Conservation (phyloP, 1,140 invertebrate genomes). For the Drosophila subpulchrella region DNA sequence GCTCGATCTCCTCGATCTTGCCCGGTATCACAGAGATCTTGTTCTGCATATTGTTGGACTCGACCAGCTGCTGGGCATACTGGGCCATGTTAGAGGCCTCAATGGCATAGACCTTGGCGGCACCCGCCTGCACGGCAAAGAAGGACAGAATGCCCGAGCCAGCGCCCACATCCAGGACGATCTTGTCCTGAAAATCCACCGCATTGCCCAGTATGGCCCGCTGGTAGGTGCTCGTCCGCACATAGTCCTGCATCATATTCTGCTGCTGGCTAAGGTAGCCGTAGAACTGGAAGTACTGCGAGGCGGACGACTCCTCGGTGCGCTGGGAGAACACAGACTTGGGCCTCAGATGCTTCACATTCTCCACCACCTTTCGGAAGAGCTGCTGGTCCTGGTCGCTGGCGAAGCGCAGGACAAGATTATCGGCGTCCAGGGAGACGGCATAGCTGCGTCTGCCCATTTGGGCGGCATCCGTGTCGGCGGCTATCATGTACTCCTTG, state of each 20-base stretch:
- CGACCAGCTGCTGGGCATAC: conserved; percentile 96
- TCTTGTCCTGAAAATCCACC: conserved; percentile 91
- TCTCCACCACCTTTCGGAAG: conserved; percentile 91
- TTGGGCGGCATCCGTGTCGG: conserved; percentile 78
- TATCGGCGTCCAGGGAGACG: conserved; percentile 76
- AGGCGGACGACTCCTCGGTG: conserved; percentile 98
- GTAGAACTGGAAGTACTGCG: conserved; percentile 99
- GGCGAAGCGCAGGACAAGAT: conserved; percentile 67
- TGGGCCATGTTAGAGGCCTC: conserved; percentile 99
- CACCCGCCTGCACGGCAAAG: conserved; percentile 99
- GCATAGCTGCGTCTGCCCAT: conserved; percentile 70
- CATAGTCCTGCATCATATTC: conserved; percentile 99
- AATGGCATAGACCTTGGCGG: conserved; percentile 98
- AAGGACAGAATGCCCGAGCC: conserved; percentile 99
- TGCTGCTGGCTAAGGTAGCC: conserved; percentile 99
- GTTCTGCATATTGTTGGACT: conserved; percentile 94
- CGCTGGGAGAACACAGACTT: conserved; percentile 96
- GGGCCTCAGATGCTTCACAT: conserved; percentile 91
- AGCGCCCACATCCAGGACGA: conserved; percentile 98
- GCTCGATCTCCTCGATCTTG: conserved; percentile 99
- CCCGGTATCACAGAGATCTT: conserved; percentile 97
- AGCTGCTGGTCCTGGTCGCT: conserved; percentile 87
- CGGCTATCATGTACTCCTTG: conserved; percentile 76
- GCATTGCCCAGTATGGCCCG: conserved; percentile 97
- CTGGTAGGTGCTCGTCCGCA: conserved; percentile 99